phyloP scores from a whole-genome alignment of 2,888 invertebrate species.

The Microplitis manilae region DNA sequence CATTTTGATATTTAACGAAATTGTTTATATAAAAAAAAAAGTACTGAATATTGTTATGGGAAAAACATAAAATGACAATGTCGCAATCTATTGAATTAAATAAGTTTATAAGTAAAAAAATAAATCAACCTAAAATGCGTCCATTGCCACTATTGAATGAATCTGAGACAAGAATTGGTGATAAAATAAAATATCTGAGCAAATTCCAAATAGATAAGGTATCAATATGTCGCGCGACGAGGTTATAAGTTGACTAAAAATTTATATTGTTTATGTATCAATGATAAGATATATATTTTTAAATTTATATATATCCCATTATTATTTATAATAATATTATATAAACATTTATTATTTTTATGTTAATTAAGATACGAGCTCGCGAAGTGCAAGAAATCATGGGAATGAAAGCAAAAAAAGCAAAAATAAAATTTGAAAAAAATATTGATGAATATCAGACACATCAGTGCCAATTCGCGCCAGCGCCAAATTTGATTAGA shows the following conservation, averaged over 20 bases:
- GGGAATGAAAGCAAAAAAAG: slow-evolving; percentile 48
- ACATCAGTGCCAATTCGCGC: slow-evolving; percentile 48
- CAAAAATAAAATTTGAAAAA: slow-evolving; percentile 46
- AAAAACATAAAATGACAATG: slow-evolving; percentile 8
- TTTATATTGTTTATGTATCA: slow-evolving; percentile 9
- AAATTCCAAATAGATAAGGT: slow-evolving; percentile 53
- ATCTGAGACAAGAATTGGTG: slow-evolving; percentile 42
- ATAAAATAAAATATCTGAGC: slow-evolving; percentile 43
- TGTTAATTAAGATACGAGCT: slow-evolving; percentile 44
- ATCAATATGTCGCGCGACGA: slow-evolving; percentile 34
- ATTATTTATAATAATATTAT: neutral
- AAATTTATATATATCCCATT: slow-evolving; percentile 1
- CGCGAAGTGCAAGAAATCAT: slow-evolving; percentile 50
- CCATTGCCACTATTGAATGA: slow-evolving; percentile 40
- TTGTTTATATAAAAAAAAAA: slow-evolving; percentile 12
- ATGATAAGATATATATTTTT: slow-evolving; percentile 7
- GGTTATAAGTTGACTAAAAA: slow-evolving; percentile 15
- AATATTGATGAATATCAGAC: slow-evolving; percentile 41
- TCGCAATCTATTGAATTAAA: slow-evolving; percentile 24
- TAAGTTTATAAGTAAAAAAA: slow-evolving; percentile 32
- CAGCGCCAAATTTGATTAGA: slow-evolving; percentile 50
- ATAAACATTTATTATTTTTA: neutral
- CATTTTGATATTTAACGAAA: no score
- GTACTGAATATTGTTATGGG: neutral
- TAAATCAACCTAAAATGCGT: slow-evolving; percentile 38